phyloP scores from a whole-genome alignment of 2,797 vertebrate genomes.

The Schizothorax lantsangensis region DNA sequence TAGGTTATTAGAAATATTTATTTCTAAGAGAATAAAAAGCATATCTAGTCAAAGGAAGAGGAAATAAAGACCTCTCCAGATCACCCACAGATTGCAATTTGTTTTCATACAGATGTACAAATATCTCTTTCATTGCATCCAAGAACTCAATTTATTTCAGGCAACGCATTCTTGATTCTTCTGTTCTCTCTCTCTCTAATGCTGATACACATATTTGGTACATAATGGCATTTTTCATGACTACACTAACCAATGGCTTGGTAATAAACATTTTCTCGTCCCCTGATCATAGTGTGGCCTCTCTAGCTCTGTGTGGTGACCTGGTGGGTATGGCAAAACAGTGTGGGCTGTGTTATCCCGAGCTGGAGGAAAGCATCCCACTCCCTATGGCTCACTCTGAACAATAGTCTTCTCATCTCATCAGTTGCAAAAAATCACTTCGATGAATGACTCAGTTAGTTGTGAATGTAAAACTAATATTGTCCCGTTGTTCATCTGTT shows the following conservation, averaged over 20 bases:
- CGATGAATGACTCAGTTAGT: slow-evolving; percentile 25
- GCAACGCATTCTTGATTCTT: not conserved
- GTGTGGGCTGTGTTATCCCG: slow-evolving; percentile 52
- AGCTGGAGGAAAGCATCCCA: slow-evolving; percentile 21
- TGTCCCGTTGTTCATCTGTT: slow-evolving; percentile 12
- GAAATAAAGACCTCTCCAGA: not conserved
- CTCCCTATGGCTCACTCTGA: slow-evolving; percentile 28
- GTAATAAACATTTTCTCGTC: slow-evolving; percentile 56
- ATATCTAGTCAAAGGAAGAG: not conserved
- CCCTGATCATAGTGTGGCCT: slow-evolving; percentile 32
- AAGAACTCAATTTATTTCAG: not conserved
- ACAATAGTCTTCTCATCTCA: slow-evolving; percentile 59
- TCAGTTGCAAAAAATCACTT: slow-evolving; percentile 49
- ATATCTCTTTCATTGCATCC: not conserved
- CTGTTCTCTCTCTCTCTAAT: not conserved
- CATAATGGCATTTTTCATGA: slow-evolving; percentile 24
- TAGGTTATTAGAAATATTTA: not conserved
- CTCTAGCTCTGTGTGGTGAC: slow-evolving; percentile 48
- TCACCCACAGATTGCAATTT: not conserved
- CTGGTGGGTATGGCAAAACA: slow-evolving; percentile 50
- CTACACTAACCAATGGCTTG: slow-evolving; percentile 17
- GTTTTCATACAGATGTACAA: not conserved
- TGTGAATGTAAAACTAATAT: slow-evolving; percentile 28
- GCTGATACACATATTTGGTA: not conserved
- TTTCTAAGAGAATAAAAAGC: not conserved